These are phyloP conservation scores for Aselliscus stoliczkanus DNA, from an alignment of 2,797 vertebrate genomes.

Conservation along the genomic window DNA sequence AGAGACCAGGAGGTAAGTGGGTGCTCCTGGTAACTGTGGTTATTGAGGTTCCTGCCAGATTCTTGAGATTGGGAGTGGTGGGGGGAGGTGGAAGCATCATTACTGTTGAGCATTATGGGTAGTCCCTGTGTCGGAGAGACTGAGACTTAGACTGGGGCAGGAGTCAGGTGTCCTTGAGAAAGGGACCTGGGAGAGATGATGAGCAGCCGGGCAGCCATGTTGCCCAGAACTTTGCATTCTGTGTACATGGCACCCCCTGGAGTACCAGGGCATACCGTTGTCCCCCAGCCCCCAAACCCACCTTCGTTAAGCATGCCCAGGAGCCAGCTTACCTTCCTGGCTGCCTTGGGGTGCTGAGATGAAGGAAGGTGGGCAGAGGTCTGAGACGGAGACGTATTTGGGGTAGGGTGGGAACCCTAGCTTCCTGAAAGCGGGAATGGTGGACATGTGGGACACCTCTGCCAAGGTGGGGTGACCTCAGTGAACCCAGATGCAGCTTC, in stretches of 20 bases:
- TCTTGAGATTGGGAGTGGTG: neutral
- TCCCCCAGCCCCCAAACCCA: no score
- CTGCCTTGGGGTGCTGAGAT: neutral
- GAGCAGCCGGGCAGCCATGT: accelerated
- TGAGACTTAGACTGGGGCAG: accelerated
- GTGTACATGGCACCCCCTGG: accelerated
- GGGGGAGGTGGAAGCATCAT: neutral
- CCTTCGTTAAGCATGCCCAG: accelerated
- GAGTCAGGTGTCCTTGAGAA: neutral
- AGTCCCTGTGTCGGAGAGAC: neutral
- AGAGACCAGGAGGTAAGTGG: neutral
- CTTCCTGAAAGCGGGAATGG: neutral
- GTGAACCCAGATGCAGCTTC: accelerated
- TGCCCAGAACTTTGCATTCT: accelerated
- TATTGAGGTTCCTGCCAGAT: neutral
- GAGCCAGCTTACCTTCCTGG: neutral
- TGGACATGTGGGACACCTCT: neutral
- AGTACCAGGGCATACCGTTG: no score
- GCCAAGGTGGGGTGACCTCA: neutral
- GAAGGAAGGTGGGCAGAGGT: neutral
- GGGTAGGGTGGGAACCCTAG: neutral
- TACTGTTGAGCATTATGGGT: neutral
- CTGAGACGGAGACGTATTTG: accelerated
- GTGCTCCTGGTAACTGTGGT: neutral
- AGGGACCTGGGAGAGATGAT: neutral